Evolutionary conservation across 2,888 invertebrate genomes (phyloP).

Genomic region (Conchocele bisecta): DNA sequence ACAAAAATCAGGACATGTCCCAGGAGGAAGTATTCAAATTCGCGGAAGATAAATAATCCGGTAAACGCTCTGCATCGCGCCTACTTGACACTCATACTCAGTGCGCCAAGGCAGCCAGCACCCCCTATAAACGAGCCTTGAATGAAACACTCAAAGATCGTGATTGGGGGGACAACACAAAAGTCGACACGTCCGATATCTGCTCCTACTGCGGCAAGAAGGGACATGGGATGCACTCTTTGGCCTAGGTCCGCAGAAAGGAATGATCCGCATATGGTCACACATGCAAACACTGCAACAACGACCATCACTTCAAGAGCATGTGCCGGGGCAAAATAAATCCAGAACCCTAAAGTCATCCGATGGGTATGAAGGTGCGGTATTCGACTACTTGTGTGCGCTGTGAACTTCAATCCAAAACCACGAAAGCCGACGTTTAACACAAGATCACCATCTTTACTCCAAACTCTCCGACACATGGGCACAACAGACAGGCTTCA

Average conservation of each 20-base stretch:
- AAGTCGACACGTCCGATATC: conserved; percentile 12
- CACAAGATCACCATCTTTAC: conserved; percentile 60
- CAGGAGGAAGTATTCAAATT: conserved; percentile 60
- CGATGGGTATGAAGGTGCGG: conserved; percentile 14
- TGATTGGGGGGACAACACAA: too few relatives aligned
- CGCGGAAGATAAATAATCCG: conserved; percentile 60
- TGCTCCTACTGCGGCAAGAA: conserved; percentile 60
- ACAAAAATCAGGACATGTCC: conserved; percentile 49
- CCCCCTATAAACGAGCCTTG: conserved; percentile 13
- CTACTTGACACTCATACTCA: conserved; percentile 34
- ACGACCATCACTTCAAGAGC: conserved; percentile 43
- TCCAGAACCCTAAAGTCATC: conserved; percentile 21
- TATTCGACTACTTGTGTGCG: conserved; percentile 17
- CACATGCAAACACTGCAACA: conserved; percentile 48
- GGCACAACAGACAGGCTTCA: conserved; percentile 1
- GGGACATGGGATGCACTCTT: conserved; percentile 56
- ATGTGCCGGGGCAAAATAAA: conserved; percentile 55
- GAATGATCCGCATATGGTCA: conserved; percentile 59
- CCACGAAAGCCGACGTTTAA: conserved; percentile 23
- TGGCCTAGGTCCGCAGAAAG: conserved; percentile 24
- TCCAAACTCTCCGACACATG: conserved; percentile 42
- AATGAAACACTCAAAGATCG: neutral
- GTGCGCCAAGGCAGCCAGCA: conserved; percentile 19
- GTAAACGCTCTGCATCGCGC: conserved; percentile 34
- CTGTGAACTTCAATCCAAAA: neutral